Evolutionary conservation across 2,797 vertebrate genomes (phyloP), one percentile per base, ranked within the genome.

Genomic region (Tapirus indicus): DNA sequence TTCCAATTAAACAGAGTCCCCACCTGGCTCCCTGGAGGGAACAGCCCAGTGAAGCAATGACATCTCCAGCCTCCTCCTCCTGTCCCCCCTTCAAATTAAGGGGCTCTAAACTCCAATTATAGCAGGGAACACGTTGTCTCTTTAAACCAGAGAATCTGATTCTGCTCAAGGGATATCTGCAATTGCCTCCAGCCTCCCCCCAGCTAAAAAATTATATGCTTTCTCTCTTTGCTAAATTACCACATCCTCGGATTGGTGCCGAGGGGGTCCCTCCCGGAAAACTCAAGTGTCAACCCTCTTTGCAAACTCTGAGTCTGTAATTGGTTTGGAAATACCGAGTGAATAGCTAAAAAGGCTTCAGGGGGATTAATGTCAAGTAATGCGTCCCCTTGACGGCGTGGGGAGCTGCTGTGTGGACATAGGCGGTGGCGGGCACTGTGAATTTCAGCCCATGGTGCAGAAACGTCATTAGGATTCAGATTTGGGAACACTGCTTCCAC

Each of bases 161-260:
- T 98, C 96, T 91, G 96, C 98, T 98, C 98, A 97, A 98, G 98
- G 98, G 98, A 98, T 98, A 97, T 98, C 98, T 98, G 97, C 96
- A 95, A 98, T 98, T 97, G 98, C 98, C 98, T 98, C 96, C 97
- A 97, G 98, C 98, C 95, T 98, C 98, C 98, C 98, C 92, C 69
- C 62, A 98, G 98, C 98, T 98, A 98, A 98, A 97, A 98, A 97
- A 98, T 97, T 96, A 97, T 97, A 96, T 98, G 97, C 97, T 98
- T 98, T 98, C 98, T 98, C 97, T 98, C 98, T 98, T 98, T 97
- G 97, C 98, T 98, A 97, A 98, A 98, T 98, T 98, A 98, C 98
- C 98, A 97, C 97, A 91, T 98, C 98, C 98, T 98, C 96, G 96
- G 98, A 97, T 97, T 98, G 98, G 98, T 96, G 95, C 97, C 94